A percentile compares a stretch with the other conserved stretches of the same genome.
Evolutionary conservation across 2,888 invertebrate species (phyloP).

Genomic region (Polyploca ridens): DNA sequence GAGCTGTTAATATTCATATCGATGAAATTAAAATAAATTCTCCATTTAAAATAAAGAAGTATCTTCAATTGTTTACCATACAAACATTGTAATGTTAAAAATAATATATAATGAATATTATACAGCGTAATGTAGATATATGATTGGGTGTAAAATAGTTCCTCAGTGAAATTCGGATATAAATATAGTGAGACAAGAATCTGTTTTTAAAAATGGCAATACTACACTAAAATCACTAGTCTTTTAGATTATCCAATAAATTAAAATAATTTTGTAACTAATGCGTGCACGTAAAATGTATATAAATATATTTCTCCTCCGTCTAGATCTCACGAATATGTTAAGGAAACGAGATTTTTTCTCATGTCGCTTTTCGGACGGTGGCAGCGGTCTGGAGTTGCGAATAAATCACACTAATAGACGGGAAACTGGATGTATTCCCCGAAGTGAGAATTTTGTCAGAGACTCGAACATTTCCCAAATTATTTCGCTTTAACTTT

Average conservation of each 20-base stretch:
- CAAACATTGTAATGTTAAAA: constrained; percentile 14
- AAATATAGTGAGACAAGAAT: not conserved
- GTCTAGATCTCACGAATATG: not conserved
- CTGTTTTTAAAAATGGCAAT: not conserved
- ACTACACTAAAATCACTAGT: not conserved
- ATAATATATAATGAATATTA: constrained; percentile 10
- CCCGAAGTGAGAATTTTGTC: constrained; percentile 3
- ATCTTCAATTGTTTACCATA: constrained; percentile 12
- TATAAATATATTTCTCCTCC: not conserved
- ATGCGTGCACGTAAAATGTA: not conserved
- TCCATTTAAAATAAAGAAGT: not conserved
- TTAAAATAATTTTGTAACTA: not conserved
- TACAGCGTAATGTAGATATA: not conserved
- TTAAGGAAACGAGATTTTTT: not conserved
- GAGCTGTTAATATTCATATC: too few species aligned
- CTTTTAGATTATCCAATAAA: not conserved
- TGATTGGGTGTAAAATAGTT: not conserved
- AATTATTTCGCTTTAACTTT: constrained; percentile 6
- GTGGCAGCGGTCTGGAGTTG: not conserved
- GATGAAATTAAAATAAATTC: not conserved
- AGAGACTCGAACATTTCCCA: constrained; percentile 2
- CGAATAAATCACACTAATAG: constrained; percentile 8
- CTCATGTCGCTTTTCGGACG: not conserved
- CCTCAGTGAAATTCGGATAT: constrained; percentile 7
- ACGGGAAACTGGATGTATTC: not conserved